A percentile compares a stretch with the other conserved stretches of the same genome.
Evolutionary conservation across 2,113 vertebrate species (phyloP).

Genomic region (Phylloscopus whistleri): DNA sequence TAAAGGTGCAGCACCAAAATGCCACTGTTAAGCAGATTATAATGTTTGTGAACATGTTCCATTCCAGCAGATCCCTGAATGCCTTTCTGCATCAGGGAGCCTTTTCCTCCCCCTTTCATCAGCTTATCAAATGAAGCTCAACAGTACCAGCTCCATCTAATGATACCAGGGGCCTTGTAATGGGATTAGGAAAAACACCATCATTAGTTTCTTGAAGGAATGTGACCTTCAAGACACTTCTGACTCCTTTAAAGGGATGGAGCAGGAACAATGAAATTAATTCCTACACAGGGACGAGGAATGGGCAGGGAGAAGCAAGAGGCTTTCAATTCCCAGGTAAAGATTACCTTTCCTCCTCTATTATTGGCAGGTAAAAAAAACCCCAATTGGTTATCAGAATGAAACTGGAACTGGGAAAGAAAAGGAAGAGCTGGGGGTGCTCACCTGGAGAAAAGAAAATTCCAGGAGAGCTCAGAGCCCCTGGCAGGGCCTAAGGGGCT

Average conservation of each 20-base stretch:
- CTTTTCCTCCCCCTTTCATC: slow-evolving; percentile 46
- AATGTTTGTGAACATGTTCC: slow-evolving; percentile 8
- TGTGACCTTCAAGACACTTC: slow-evolving; percentile 53
- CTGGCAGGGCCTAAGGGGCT: neutral
- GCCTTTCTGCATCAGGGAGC: slow-evolving; percentile 32
- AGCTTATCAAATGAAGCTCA: slow-evolving; percentile 68
- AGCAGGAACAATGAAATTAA: neutral
- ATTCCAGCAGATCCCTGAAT: neutral
- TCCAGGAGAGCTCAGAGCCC: neutral
- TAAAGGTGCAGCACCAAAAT: slow-evolving; percentile 32
- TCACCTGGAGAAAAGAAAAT: neutral
- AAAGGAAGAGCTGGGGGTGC: neutral
- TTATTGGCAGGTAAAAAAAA: neutral
- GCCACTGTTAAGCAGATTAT: slow-evolving; percentile 31
- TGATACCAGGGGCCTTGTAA: slow-evolving; percentile 33
- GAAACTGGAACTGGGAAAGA: neutral
- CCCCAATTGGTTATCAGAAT: neutral
- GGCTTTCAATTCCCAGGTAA: neutral
- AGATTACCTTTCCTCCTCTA: neutral
- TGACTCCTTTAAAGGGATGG: neutral
- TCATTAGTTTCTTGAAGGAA: slow-evolving; percentile 57
- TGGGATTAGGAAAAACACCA: slow-evolving; percentile 63
- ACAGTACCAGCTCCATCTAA: slow-evolving; percentile 53
- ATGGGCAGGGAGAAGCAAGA: neutral
- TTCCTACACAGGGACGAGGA: neutral